Evolutionary conservation across 2,113 vertebrate species (phyloP).

Genomic region (Indri indri): DNA sequence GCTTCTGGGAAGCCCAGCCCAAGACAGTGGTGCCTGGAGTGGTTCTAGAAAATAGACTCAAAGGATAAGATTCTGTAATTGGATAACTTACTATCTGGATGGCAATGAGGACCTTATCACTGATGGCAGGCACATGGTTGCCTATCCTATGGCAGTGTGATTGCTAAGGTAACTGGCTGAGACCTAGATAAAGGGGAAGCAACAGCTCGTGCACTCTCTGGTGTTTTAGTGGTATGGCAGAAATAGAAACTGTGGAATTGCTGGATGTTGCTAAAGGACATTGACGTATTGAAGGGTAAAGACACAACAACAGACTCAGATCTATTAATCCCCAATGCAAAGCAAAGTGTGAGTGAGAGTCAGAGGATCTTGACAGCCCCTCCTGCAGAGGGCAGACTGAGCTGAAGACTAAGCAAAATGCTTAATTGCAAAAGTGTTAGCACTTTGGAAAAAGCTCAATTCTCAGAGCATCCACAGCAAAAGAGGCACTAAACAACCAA

Average conservation of each 20-base stretch:
- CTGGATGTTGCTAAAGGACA: background rate
- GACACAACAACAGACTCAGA: background rate
- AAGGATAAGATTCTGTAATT: background rate
- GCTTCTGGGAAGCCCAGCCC: background rate
- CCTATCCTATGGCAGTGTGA: background rate
- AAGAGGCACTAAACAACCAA: background rate
- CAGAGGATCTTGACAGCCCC: background rate
- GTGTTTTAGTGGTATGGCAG: background rate
- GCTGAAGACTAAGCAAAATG: background rate
- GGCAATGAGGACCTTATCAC: background rate
- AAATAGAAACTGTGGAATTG: background rate
- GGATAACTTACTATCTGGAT: background rate
- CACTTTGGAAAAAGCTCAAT: background rate
- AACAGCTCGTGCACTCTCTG: background rate
- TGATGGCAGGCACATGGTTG: background rate
- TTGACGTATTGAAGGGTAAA: background rate
- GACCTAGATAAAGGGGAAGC: background rate
- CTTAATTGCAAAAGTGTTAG: background rate
- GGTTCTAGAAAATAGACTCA: background rate
- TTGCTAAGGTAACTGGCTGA: background rate
- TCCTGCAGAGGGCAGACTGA: background rate
- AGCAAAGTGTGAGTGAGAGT: background rate
- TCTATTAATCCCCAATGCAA: background rate
- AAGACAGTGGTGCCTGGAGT: background rate
- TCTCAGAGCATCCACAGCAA: background rate